Evolutionary conservation across 2,797 vertebrate genomes (phyloP).

Genomic region (Tiaroga cobitis): DNA sequence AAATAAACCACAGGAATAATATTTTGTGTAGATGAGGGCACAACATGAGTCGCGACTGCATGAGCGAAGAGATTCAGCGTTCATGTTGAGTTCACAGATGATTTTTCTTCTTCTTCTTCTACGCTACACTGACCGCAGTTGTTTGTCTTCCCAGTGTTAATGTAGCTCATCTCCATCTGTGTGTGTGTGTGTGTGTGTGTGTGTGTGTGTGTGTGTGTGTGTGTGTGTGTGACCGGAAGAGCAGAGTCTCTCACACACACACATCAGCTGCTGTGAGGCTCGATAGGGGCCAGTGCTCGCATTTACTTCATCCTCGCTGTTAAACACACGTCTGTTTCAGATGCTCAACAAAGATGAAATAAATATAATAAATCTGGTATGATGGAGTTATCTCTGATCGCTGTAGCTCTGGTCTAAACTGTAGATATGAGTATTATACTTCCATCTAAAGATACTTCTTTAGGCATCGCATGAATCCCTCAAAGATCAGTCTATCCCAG

Average conservation of each 20-base stretch:
- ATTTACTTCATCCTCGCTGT: background rate
- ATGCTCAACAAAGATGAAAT: no score
- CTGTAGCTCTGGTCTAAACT: no score
- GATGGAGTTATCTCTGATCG: background rate
- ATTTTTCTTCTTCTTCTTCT: background rate
- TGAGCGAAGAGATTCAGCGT: no score
- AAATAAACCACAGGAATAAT: no score
- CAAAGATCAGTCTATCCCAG: background rate
- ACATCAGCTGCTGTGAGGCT: background rate
- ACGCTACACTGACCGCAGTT: slow-evolving; percentile 28
- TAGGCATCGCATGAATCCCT: no score
- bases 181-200: no score
- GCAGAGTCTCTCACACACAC: slow-evolving; percentile 35
- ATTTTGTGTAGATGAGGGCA: no score
- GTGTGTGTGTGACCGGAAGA: slow-evolving; percentile 39
- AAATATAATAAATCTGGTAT: background rate
- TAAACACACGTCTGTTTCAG: background rate
- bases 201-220: no score
- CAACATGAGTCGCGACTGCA: no score
- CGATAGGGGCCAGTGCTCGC: background rate
- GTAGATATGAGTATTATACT: no score
- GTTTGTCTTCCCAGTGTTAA: slow-evolving; percentile 59
- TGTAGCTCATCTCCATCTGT: slow-evolving; percentile 64
- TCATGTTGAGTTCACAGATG: background rate
- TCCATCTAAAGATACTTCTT: no score